Evolutionary conservation across 2,888 invertebrate species (phyloP).

Genomic region (Lasioglossum malachurum): DNA sequence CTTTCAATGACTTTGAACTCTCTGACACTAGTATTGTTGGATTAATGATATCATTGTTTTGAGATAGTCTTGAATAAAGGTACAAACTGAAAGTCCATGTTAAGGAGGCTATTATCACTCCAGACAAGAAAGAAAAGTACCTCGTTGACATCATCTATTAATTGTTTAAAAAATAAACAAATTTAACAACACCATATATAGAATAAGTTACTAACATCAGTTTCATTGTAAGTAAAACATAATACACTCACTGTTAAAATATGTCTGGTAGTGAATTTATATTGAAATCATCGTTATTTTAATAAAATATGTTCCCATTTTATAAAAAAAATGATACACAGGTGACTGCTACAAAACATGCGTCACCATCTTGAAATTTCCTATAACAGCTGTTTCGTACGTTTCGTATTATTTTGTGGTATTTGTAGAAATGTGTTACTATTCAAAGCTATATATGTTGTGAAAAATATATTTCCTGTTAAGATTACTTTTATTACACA

Average conservation of each 20-base stretch:
- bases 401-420: conserved; percentile 18
- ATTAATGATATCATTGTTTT: conserved; percentile 77
- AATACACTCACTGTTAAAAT: conserved; percentile 24
- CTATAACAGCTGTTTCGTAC: conserved; percentile 30
- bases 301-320: conserved; percentile 19
- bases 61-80: conserved; percentile 88
- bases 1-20: conserved; percentile 73
- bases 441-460: background rate
- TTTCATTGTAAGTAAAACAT: background rate
- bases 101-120: conserved; percentile 90
- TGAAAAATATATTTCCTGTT: background rate
- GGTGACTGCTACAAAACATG: conserved; percentile 2
- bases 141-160: conserved; percentile 81
- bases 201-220: background rate
- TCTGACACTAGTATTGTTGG: conserved; percentile 83
- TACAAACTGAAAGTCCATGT: conserved; percentile 91
- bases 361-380: conserved; percentile 53
- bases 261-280: background rate
- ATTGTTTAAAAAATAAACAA: conserved; percentile 26
- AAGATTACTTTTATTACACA: background rate
- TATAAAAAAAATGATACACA: conserved; percentile 1
- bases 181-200: background rate
- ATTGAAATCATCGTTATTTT: conserved; percentile 12
- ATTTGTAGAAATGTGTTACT: background rate
- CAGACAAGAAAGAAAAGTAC: conserved; percentile 89